These are phyloP conservation scores for Luscinia megarhynchos DNA, from an alignment of 2,797 vertebrate species.

Conservation along the genomic window DNA sequence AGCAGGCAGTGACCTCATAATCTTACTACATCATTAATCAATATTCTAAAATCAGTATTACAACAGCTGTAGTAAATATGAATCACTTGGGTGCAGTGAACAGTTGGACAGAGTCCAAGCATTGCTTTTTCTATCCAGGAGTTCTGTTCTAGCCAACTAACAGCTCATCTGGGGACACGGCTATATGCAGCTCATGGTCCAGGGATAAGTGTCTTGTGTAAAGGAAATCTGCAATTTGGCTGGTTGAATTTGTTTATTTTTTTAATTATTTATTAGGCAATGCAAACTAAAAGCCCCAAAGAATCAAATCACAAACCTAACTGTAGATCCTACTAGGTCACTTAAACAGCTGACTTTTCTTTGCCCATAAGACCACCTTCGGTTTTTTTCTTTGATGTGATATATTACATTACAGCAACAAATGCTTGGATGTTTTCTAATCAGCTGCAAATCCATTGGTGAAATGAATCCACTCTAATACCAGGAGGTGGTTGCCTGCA, in stretches of 20 bases:
- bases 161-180: not conserved
- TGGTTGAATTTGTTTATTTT: not conserved
- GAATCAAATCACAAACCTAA: not conserved
- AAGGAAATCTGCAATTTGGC: not conserved
- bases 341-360: not conserved
- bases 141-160: not conserved
- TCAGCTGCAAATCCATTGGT: not conserved
- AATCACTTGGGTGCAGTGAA: conserved; percentile 21
- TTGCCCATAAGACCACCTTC: not conserved
- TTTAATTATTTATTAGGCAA: not conserved
- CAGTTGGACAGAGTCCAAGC: conserved; percentile 19
- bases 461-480: not conserved
- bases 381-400: not conserved
- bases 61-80: not conserved
- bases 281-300: not conserved
- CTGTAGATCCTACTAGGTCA: not conserved
- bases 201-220: not conserved
- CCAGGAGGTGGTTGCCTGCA: not conserved
- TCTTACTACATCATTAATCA: conserved; percentile 22
- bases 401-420: not conserved
- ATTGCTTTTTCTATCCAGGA: not conserved
- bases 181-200: not conserved
- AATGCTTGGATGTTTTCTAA: not conserved
- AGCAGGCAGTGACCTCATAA: not conserved
- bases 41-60: conserved; percentile 34